Evolutionary conservation across 2,113 vertebrate species (phyloP), one percentile per base, ranked within the genome.

Genomic region (Corythornis cristatus): DNA sequence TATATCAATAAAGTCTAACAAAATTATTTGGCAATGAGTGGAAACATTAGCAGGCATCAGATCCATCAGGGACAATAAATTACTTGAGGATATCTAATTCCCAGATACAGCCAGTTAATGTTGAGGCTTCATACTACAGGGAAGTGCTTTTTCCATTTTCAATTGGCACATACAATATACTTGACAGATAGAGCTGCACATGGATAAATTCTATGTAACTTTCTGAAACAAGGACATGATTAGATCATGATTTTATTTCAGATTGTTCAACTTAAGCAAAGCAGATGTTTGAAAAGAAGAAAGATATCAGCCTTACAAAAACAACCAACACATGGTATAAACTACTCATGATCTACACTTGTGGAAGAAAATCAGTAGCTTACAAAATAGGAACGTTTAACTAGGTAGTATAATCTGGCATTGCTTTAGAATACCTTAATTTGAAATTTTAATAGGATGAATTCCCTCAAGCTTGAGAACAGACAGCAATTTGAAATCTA

Each of bases 101-200:
- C 45, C 48, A 77, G 58, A 56, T 23, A 74, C 12, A 93, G 58
- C 14, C 43, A 68, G 50, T 57, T 45, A 86, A 35, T 15, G 42
- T 29, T 37, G 70, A 90, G 26, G 45, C 35, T 81, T 74, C 53
- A 37, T 12, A 57, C n/a, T 11, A 42, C 5, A 61, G 56, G 57
- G 86, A 91, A 88, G 45, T 5, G 23, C 12, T 50, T 64, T 93
- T 76, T 83, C 65, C 57, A 61, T 88, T 94, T 92, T 81, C 73
- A 43, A 15, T 68, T 67, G 53, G 31, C 90, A 88, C 40, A 37
- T 15, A 33, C 61, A 61, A 77, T 3, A 8, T 11, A 33, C 42
- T 29, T 82, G 86, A 65, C 77, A 84, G 50, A 56, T 6, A 1
- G 4, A 78, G 57, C 45, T 67, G 80, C 37, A 45, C 54, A 68